These are phyloP conservation scores for Aphelocoma coerulescens DNA, from an alignment of 2,113 vertebrate genomes.

Conservation along the genomic window DNA sequence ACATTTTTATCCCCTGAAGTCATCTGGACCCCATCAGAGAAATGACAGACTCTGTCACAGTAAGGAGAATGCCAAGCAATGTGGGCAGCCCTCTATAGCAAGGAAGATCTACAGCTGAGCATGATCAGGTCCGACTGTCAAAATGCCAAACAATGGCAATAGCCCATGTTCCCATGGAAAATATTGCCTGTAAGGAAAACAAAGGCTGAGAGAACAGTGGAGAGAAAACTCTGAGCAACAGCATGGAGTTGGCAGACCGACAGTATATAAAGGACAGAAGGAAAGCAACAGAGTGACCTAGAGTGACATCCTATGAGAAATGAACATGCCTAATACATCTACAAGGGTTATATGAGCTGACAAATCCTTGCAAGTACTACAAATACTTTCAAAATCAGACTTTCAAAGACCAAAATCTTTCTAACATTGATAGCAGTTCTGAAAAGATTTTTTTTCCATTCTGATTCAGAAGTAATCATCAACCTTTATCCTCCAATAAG, in stretches of 20 bases:
- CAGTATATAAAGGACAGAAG: neutral
- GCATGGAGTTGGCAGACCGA: neutral
- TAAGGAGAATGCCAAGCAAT: neutral
- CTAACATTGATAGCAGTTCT: neutral
- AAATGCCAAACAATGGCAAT: neutral
- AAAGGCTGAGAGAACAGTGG: neutral
- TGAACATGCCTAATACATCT: neutral
- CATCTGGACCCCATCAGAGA: neutral
- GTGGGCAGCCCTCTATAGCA: neutral
- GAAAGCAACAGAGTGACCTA: neutral
- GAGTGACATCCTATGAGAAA: neutral
- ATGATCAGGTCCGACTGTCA: fast-evolving
- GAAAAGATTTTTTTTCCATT: neutral
- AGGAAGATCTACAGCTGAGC: neutral
- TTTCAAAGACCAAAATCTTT: neutral
- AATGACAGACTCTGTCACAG: neutral
- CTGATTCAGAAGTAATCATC: neutral
- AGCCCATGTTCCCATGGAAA: neutral
- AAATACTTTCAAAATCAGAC: neutral
- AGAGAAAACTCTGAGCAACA: neutral
- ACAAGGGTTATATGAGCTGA: neutral
- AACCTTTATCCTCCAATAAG: neutral
- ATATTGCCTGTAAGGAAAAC: neutral
- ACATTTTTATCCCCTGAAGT: conserved; percentile 5
- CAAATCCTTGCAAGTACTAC: neutral